Evolutionary conservation across 2,113 vertebrate genomes (phyloP), one percentile per base, ranked within the genome.

Genomic region (Salvelinus sp.): DNA sequence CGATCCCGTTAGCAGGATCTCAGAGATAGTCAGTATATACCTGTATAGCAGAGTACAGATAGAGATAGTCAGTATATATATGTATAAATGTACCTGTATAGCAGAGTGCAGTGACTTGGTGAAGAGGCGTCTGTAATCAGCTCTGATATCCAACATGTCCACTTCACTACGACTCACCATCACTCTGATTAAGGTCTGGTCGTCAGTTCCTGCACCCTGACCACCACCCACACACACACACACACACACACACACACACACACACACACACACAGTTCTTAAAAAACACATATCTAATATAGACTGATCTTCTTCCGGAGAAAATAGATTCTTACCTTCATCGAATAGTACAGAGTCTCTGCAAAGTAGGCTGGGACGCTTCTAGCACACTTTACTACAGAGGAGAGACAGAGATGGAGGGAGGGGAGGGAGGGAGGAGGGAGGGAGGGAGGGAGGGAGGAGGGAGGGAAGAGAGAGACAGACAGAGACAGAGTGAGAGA

Each of bases 171-270:
- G 95, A 60, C 92, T 94, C 78, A 93, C 96, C 93, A 99, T 91
- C 76, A 95, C 91, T 84, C 96, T 93, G 79, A 98, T 97, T 89
- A 98, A 84, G 16, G 95, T 97, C 6, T 95, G 77, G 67, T 98
- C 97, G 60, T 98, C 96, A 0, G 98, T 98, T 18, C 97, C 97
- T 1, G 86, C 87, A 3, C 98, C 98, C 97, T 98, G 28, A n/a
- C n/a, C n/a, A n/a, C n/a, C 27, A 27, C 27, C 2, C 27, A 27
- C 4, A 33, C 30, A 33, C 30, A 33, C 30, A 30, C 30, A 30
- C 4, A 30, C 28, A 30, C 28, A 30, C 28, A 30, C 28, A 30
- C 4, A 30, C 28, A 30, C 27, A 28, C 27, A 28, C 2, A 28
- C 27, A 28, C 27, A 28, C 27, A 28, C 27, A 28, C 2, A 30